These are phyloP conservation scores for Perccottus glenii DNA, from an alignment of 2,113 vertebrate genomes.

Conservation along the genomic window DNA sequence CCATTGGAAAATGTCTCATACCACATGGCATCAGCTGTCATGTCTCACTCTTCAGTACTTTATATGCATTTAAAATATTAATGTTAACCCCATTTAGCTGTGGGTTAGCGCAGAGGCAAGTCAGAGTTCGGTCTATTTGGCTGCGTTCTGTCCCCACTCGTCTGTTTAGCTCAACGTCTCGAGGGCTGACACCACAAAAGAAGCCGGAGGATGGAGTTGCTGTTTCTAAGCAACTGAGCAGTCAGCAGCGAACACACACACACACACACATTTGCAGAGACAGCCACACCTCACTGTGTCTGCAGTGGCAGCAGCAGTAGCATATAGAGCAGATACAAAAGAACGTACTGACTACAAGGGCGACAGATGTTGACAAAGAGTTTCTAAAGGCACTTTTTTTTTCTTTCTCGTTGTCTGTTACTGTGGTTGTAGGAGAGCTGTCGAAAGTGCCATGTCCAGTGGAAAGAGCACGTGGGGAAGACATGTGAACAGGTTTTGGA, in stretches of 20 bases:
- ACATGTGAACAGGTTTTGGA: constrained; percentile 93
- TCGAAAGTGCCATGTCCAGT: constrained; percentile 92
- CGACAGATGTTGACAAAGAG: too few species aligned
- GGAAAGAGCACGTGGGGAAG: constrained; percentile 94
- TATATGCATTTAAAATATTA: constrained; percentile 75
- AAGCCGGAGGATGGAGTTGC: constrained; percentile 56
- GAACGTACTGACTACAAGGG: constrained; percentile 9
- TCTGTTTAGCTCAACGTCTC: constrained; percentile 48
- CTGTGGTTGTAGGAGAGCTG: constrained; percentile 86
- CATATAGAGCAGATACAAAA: constrained; percentile 51
- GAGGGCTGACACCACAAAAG: constrained; percentile 35
- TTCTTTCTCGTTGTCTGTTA: background rate
- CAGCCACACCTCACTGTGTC: constrained; percentile 62
- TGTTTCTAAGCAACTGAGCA: constrained; percentile 79
- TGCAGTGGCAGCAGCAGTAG: constrained; percentile 52
- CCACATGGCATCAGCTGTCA: constrained; percentile 55
- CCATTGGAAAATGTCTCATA: constrained; percentile 16
- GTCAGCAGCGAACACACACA: constrained; percentile 21
- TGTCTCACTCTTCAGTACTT: constrained; percentile 67
- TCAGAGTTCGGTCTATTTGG: background rate
- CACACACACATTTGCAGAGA: background rate
- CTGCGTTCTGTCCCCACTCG: constrained; percentile 21
- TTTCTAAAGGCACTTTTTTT: background rate
- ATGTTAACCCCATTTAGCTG: constrained; percentile 65
- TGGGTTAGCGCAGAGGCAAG: constrained; percentile 41